Evolutionary conservation across 2,797 vertebrate genomes (phyloP).

Genomic region (Furcifer pardalis): DNA sequence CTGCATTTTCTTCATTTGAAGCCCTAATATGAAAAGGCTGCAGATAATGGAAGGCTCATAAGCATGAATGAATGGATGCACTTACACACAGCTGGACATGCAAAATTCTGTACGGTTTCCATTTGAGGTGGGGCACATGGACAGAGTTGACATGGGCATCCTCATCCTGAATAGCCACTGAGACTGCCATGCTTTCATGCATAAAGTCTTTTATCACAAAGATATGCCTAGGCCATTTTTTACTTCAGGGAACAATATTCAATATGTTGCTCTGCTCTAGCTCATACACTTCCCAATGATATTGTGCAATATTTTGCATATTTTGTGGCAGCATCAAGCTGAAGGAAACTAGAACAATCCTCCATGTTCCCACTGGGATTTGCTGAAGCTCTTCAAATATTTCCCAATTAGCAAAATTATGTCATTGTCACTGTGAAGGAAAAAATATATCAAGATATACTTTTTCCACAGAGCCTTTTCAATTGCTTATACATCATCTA

Average conservation of each 20-base stretch:
- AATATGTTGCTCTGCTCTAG: no score
- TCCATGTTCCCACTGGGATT: not conserved
- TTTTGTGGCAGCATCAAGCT: not conserved
- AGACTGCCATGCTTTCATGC: no score
- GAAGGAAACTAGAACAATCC: not conserved
- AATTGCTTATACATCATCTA: slow-evolving; percentile 28
- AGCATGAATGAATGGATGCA: no score
- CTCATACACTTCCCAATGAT: no score
- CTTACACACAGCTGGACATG: no score
- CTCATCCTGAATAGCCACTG: no score
- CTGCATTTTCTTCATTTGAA: no score
- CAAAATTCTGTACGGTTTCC: no score
- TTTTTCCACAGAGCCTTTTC: slow-evolving; percentile 45
- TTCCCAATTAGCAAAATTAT: slow-evolving; percentile 35
- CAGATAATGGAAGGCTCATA: no score
- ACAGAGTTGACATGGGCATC: no score
- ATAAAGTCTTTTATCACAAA: not conserved
- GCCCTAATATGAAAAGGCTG: no score
- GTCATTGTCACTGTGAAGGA: slow-evolving; percentile 41
- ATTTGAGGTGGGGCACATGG: no score
- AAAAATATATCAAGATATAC: slow-evolving; percentile 37
- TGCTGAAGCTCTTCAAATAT: slow-evolving; percentile 42
- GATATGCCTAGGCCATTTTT: not conserved
- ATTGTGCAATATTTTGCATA: not conserved
- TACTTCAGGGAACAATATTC: not conserved